Evolutionary conservation across 2,888 invertebrate genomes (phyloP).

Genomic region (Lacanobia wlatinum): DNA sequence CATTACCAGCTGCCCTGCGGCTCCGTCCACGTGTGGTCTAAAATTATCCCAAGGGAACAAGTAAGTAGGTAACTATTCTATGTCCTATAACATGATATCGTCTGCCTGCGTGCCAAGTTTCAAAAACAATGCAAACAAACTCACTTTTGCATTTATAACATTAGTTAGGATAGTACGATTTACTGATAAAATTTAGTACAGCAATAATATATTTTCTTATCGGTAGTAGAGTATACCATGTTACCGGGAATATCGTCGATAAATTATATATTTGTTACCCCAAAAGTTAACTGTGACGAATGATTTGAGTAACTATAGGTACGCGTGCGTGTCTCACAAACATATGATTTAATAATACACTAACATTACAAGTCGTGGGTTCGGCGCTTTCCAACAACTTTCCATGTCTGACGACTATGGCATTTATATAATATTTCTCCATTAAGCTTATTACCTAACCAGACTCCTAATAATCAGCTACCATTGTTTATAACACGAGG

Average conservation of each 20-base stretch:
- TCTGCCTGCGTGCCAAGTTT: too few relatives aligned
- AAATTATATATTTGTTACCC: constrained; percentile 64
- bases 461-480: constrained; percentile 40
- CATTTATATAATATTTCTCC: constrained; percentile 59
- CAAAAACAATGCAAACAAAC: too few relatives aligned
- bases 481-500: constrained; percentile 34
- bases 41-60: too few relatives aligned
- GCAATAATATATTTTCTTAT: background rate
- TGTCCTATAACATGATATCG: too few relatives aligned
- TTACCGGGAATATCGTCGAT: constrained; percentile 44
- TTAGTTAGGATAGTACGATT: background rate
- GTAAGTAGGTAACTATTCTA: too few relatives aligned
- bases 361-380: constrained; percentile 66
- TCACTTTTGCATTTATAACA: too few relatives aligned
- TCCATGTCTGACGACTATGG: constrained; percentile 57
- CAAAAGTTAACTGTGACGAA: constrained; percentile 71
- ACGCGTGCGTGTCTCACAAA: constrained; percentile 73
- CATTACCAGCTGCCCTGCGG: background rate
- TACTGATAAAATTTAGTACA: background rate
- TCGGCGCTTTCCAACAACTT: constrained; percentile 60
- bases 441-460: constrained; percentile 63
- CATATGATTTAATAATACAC: constrained; percentile 75
- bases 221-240: background rate
- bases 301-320: constrained; percentile 66
- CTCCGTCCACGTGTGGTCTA: too few relatives aligned